A percentile compares a stretch with the other conserved stretches of the same genome.
Evolutionary conservation across 2,888 invertebrate genomes (phyloP).

Genomic region (Cephus nigrinus): DNA sequence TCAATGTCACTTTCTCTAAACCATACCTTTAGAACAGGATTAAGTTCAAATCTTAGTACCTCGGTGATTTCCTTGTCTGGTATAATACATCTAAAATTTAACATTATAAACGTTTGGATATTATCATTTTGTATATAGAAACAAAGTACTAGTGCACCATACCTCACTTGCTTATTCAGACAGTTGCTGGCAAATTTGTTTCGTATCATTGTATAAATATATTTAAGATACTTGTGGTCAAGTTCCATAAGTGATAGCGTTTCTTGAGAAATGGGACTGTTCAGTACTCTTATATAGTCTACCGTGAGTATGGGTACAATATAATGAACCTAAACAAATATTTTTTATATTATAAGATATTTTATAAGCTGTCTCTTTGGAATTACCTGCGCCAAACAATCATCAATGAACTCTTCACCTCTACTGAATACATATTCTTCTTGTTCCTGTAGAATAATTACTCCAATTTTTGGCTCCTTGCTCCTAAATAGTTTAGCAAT

Average conservation of each 20-base stretch:
- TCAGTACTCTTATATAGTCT: constrained; percentile 68
- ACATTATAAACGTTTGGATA: background rate
- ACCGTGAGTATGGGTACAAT: constrained; percentile 70
- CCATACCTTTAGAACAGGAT: constrained; percentile 57
- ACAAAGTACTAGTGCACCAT: constrained; percentile 1
- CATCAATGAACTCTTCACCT: constrained; percentile 70
- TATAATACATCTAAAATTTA: constrained; percentile 47
- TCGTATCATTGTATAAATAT: constrained; percentile 49
- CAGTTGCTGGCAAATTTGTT: constrained; percentile 50
- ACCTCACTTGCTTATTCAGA: constrained; percentile 52
- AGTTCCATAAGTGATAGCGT: constrained; percentile 29
- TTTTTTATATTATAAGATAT: constrained; percentile 7
- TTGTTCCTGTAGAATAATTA: constrained; percentile 66
- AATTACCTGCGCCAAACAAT: constrained; percentile 71
- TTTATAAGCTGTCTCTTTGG: background rate
- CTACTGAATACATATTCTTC: constrained; percentile 69
- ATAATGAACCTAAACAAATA: constrained; percentile 68
- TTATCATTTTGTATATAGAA: background rate
- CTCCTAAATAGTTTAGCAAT: constrained; percentile 67
- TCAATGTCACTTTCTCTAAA: constrained; percentile 49
- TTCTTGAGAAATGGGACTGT: constrained; percentile 51
- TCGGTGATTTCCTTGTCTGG: constrained; percentile 44
- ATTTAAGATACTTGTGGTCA: constrained; percentile 51
- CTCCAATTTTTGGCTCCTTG: constrained; percentile 60
- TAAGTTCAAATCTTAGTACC: constrained; percentile 38